phyloP scores from a whole-genome alignment of 1,140 invertebrate species.

The Drosophila simulans region DNA sequence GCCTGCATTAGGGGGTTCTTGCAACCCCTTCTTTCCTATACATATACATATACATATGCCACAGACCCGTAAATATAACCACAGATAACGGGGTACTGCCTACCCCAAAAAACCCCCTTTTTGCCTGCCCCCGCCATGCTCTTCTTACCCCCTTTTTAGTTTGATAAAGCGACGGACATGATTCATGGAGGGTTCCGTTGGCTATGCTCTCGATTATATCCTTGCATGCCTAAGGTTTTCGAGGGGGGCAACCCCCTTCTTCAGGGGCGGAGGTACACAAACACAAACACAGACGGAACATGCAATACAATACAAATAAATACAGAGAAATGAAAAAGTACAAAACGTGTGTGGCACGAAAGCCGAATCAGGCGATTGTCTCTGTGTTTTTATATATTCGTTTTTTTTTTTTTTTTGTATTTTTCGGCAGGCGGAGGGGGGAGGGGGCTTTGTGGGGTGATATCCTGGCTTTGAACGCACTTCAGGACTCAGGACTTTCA shows the following conservation, averaged over 20 bases:
- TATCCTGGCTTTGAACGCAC: slow-evolving; percentile 50
- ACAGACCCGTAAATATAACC: slow-evolving; percentile 50
- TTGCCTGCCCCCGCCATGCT: neutral
- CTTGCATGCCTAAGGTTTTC: slow-evolving; percentile 53
- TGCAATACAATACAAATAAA: slow-evolving; percentile 72
- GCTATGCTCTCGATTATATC: slow-evolving; percentile 67
- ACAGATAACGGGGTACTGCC: slow-evolving; percentile 44
- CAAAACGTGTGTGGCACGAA: slow-evolving; percentile 73
- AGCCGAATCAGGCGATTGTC: slow-evolving; percentile 66
- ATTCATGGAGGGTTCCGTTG: slow-evolving; percentile 61
- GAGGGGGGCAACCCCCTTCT: neutral
- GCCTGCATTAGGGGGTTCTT: slow-evolving; percentile 23
- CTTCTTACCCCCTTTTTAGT: slow-evolving; percentile 10
- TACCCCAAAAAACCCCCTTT: neutral
- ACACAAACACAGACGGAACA: slow-evolving; percentile 56
- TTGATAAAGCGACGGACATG: slow-evolving; percentile 68
- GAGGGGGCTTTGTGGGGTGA: slow-evolving; percentile 3
- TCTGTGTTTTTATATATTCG: slow-evolving; percentile 34
- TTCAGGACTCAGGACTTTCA: slow-evolving; percentile 35
- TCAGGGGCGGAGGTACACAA: slow-evolving; percentile 24
- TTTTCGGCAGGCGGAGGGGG: neutral
- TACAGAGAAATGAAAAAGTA: slow-evolving; percentile 49
- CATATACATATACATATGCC: neutral
- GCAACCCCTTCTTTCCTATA: neutral
- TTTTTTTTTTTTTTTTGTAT: slow-evolving; percentile 22